Evolutionary conservation across 2,888 invertebrate genomes (phyloP).

Genomic region (Paralinhomoeus sp.): DNA sequence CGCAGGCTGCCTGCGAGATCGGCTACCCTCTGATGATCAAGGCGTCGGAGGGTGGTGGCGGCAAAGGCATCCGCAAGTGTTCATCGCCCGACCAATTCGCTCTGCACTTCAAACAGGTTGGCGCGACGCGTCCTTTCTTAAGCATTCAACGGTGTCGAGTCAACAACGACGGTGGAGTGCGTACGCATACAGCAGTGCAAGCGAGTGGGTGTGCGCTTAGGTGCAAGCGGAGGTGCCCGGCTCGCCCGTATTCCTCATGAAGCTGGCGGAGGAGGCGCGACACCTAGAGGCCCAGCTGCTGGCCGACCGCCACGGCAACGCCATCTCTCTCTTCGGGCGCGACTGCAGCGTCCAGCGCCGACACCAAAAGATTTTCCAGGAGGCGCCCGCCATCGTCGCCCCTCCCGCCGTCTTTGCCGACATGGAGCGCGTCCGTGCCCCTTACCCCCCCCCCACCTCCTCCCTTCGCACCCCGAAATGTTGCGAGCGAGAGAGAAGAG

Average conservation of each 20-base stretch:
- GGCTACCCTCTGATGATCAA: slow-evolving; percentile 97
- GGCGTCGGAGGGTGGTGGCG: slow-evolving; percentile 95
- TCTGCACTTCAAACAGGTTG: slow-evolving; percentile 55
- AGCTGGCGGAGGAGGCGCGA: slow-evolving; percentile 73
- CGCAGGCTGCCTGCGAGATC: slow-evolving; percentile 33
- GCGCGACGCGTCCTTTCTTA: no score
- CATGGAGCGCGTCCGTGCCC: slow-evolving; percentile 68
- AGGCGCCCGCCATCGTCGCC: slow-evolving; percentile 85
- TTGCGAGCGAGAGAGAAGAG: no score
- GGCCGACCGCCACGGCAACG: slow-evolving; percentile 91
- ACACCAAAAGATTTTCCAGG: slow-evolving; percentile 98
- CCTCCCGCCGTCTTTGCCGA: slow-evolving; percentile 66
- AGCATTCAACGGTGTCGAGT: no score
- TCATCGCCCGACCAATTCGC: slow-evolving; percentile 72
- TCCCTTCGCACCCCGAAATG: no score
- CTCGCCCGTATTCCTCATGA: slow-evolving; percentile 97
- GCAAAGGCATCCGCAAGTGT: slow-evolving; percentile 90
- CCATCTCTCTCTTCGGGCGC: slow-evolving; percentile 86
- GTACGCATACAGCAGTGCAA: no score
- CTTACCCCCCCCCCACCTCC: no score
- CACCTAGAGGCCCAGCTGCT: slow-evolving; percentile 91
- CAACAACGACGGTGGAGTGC: no score
- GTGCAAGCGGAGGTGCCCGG: slow-evolving; percentile 94
- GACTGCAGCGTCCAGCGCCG: slow-evolving; percentile 95
- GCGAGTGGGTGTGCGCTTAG: slow-evolving; percentile 29